These are phyloP conservation scores for Pachyrhynchus sulphureomaculatus DNA, from an alignment of 1,140 invertebrate species.

Conservation along the genomic window DNA sequence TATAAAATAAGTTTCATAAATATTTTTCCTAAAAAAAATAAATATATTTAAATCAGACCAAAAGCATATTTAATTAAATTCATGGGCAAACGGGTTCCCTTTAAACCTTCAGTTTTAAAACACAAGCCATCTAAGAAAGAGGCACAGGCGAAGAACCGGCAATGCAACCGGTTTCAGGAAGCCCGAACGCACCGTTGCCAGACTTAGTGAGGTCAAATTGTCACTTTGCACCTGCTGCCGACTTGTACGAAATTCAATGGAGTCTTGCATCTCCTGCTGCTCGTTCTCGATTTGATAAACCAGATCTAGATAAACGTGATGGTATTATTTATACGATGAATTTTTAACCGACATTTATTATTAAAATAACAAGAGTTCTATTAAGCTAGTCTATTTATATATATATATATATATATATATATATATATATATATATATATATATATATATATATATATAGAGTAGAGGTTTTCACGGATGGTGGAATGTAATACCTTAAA, in stretches of 20 bases:
- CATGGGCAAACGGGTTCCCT: conserved; percentile 16
- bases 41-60: neutral
- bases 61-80: conserved; percentile 12
- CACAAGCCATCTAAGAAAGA: conserved; percentile 12
- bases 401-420: too few species aligned
- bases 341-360: neutral
- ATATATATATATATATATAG: too few species aligned
- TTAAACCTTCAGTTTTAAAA: conserved; percentile 2
- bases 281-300: conserved; percentile 18
- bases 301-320: conserved; percentile 20
- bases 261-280: conserved; percentile 14
- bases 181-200: conserved; percentile 1
- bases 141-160: conserved; percentile 14
- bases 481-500: too few species aligned
- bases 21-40: neutral
- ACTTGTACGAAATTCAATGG: conserved; percentile 8
- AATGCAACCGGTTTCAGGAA: neutral
- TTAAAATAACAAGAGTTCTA: neutral
- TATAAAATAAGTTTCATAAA: too few species aligned
- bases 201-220: conserved; percentile 1
- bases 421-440: too few species aligned
- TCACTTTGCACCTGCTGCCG: conserved; percentile 17
- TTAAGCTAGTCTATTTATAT: too few species aligned
- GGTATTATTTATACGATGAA: neutral
- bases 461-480: too few species aligned